Conservation (phyloP, 2,888 invertebrate genomes). For the Cistogaster globosa region DNA sequence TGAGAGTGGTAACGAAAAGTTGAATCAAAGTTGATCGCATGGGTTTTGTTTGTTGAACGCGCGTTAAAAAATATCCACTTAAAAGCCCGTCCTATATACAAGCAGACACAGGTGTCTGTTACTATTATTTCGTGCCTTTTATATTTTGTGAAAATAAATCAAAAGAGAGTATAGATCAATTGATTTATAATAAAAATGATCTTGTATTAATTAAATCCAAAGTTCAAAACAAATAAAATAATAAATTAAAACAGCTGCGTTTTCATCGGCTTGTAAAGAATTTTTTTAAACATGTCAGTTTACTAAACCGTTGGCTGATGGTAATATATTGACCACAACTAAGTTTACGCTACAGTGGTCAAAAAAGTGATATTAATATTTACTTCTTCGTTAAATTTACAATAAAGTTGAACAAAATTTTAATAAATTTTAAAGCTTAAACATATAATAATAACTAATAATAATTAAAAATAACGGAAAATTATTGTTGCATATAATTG, state of each 20-base stretch:
- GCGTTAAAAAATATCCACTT: constrained; percentile 14
- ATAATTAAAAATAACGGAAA: constrained; percentile 37
- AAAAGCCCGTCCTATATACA: neutral
- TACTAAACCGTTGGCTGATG: neutral
- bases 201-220: constrained; percentile 21
- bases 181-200: constrained; percentile 2
- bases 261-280: neutral
- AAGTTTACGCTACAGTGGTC: neutral
- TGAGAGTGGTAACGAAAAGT: constrained; percentile 56
- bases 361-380: constrained; percentile 19
- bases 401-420: no score
- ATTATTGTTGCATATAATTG: constrained; percentile 68
- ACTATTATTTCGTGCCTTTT: neutral
- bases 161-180: neutral
- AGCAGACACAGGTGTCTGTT: constrained; percentile 22
- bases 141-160: neutral
- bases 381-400: neutral
- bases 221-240: constrained; percentile 39
- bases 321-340: constrained; percentile 9
- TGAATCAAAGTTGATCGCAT: constrained; percentile 7
- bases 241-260: neutral
- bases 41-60: constrained; percentile 10
- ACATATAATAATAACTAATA: no score
- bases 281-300: no score
- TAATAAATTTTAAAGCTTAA: no score